A percentile compares a stretch with the other conserved stretches of the same genome.
Evolutionary conservation across 2,113 vertebrate genomes (phyloP).

Genomic region (Phalacrocorax aristotelis): DNA sequence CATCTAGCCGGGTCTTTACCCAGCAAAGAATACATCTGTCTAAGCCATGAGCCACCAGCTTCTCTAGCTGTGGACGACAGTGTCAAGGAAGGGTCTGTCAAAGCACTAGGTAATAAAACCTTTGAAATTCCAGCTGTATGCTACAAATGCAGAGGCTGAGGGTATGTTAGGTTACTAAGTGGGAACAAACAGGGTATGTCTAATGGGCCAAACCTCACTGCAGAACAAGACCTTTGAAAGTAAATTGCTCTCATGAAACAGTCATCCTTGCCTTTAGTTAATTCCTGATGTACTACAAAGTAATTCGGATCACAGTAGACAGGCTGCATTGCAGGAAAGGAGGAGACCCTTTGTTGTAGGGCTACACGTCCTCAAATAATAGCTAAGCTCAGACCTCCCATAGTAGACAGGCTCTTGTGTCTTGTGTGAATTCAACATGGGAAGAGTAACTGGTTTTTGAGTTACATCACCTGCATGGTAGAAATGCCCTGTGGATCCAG

Average conservation of each 20-base stretch:
- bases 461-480: background rate
- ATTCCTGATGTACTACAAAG: background rate
- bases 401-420: background rate
- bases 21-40: too few relatives aligned
- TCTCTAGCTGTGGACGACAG: too few relatives aligned
- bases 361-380: background rate
- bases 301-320: background rate
- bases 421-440: background rate
- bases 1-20: too few relatives aligned
- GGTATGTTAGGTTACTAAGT: background rate
- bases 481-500: background rate
- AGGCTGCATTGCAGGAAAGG: background rate
- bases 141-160: background rate
- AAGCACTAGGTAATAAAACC: background rate
- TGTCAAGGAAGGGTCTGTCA: background rate
- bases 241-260: background rate
- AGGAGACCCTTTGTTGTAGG: background rate
- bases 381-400: background rate
- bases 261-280: background rate
- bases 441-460: background rate
- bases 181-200: background rate
- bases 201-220: background rate
- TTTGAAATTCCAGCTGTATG: background rate
- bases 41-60: too few relatives aligned
- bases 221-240: background rate